Conservation (phyloP, 2,113 vertebrate genomes). For the Oriolus oriolus region DNA sequence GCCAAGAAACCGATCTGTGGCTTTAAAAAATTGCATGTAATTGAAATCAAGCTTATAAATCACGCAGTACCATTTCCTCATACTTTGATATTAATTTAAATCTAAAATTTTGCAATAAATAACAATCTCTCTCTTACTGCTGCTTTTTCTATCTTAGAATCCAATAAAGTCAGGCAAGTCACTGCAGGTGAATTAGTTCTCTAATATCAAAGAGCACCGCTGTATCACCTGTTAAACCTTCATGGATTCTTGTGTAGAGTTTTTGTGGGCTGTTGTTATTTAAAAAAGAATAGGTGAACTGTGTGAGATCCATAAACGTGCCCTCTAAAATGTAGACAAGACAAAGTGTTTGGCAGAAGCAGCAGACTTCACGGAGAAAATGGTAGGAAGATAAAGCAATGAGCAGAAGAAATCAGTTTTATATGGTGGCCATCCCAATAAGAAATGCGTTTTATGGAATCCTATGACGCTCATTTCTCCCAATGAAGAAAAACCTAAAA, state of each 20-base stretch:
- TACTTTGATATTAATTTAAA: constrained; percentile 1
- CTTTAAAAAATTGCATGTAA: not conserved
- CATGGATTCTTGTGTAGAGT: not conserved
- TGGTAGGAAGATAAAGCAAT: not conserved
- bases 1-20: not conserved
- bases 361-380: not conserved
- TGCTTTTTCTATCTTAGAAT: not conserved
- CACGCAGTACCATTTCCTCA: not conserved
- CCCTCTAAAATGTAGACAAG: not conserved
- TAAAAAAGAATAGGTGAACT: not conserved
- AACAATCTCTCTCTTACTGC: not conserved
- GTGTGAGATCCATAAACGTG: not conserved
- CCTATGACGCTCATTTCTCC: not conserved
- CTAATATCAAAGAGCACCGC: not conserved
- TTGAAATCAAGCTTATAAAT: constrained; percentile 9
- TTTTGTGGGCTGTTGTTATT: not conserved
- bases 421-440: not conserved
- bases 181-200: not conserved
- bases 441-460: not conserved
- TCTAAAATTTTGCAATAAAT: not conserved
- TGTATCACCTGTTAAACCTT: not conserved
- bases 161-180: not conserved
- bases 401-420: not conserved
- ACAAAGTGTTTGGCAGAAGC: not conserved
- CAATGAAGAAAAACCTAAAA: not conserved